Percentiles rank a stretch among this genome's conserved stretches.
phyloP scores from a whole-genome alignment of 1,140 invertebrate genomes.

The Luehdorfia chinensis region DNA sequence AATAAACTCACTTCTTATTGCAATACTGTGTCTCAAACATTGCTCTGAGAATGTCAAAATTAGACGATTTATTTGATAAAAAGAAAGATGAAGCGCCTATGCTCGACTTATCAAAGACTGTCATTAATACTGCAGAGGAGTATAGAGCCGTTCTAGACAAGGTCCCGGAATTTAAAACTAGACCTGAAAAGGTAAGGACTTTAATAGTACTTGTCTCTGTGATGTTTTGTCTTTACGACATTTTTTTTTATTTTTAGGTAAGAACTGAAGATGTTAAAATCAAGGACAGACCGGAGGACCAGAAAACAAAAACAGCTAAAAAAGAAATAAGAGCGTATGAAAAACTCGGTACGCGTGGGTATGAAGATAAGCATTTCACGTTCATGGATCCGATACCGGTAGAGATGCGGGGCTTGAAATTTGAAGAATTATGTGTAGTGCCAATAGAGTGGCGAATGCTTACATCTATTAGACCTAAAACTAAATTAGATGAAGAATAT shows the following conservation, averaged over 20 bases:
- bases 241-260: conserved; percentile 51
- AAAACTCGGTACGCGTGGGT: conserved; percentile 69
- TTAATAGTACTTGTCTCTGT: too few relatives aligned
- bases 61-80: conserved; percentile 90
- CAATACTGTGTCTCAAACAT: conserved; percentile 7
- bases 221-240: too few relatives aligned
- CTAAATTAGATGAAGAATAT: conserved; percentile 90
- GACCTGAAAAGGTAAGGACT: conserved; percentile 87
- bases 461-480: conserved; percentile 89
- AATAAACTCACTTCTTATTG: conserved; percentile 15
- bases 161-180: conserved; percentile 93
- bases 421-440: conserved; percentile 88
- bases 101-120: conserved; percentile 89
- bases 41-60: conserved; percentile 76
- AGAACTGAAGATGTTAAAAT: conserved; percentile 83
- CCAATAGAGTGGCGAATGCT: conserved; percentile 97
- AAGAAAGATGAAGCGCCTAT: conserved; percentile 90
- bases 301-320: conserved; percentile 82
- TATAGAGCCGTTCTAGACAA: conserved; percentile 89
- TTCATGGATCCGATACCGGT: conserved; percentile 89
- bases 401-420: conserved; percentile 87
- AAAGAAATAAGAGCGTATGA: conserved; percentile 80
- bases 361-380: conserved; percentile 79
- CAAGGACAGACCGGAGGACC: conserved; percentile 78
- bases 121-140: conserved; percentile 86